Percentiles rank a stretch among this genome's conserved stretches.
Evolutionary conservation across 2,113 vertebrate genomes (phyloP).

Genomic region (Oryzias melastigma): DNA sequence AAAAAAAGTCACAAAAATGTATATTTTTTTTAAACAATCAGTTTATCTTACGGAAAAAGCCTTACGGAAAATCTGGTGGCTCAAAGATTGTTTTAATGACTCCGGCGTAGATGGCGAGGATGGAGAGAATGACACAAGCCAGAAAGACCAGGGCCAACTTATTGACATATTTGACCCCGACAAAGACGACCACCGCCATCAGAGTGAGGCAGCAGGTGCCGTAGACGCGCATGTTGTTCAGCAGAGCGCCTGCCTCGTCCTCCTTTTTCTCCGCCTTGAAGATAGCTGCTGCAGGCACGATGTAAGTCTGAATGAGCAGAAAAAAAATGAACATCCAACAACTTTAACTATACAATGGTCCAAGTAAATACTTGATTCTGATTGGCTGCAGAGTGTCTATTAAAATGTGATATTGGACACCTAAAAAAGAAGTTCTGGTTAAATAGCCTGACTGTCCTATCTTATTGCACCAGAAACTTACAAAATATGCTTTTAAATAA

Average conservation of each 20-base stretch:
- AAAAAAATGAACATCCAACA: neutral
- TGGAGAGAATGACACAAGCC: slow-evolving; percentile 93
- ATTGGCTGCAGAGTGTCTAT: too few species aligned
- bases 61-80: slow-evolving; percentile 90
- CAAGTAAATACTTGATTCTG: too few species aligned
- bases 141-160: slow-evolving; percentile 93
- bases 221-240: slow-evolving; percentile 95
- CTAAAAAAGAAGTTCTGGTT: too few species aligned
- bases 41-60: neutral
- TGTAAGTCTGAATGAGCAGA: slow-evolving; percentile 82
- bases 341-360: neutral
- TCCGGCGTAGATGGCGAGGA: slow-evolving; percentile 92
- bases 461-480: too few species aligned
- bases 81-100: slow-evolving; percentile 92
- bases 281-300: slow-evolving; percentile 88
- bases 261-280: slow-evolving; percentile 75
- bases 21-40: neutral
- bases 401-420: too few species aligned
- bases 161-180: slow-evolving; percentile 96
- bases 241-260: slow-evolving; percentile 73
- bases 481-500: too few species aligned
- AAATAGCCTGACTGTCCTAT: too few species aligned
- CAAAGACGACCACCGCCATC: slow-evolving; percentile 92
- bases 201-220: slow-evolving; percentile 86
- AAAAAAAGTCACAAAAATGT: neutral